Evolutionary conservation across 2,888 invertebrate species (phyloP).

Genomic region (Dermolepida albohirtum): DNA sequence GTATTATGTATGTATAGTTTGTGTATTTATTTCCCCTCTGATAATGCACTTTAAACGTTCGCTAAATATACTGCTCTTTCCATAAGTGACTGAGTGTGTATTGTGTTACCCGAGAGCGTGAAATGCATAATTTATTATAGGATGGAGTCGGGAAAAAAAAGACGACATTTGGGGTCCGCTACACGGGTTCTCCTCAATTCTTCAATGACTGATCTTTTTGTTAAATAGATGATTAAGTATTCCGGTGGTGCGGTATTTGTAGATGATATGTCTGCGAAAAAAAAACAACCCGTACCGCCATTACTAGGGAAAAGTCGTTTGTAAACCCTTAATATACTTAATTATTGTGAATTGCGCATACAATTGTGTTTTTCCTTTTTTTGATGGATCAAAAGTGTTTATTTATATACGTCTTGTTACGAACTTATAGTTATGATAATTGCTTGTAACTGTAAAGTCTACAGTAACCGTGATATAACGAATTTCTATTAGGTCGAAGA

Average conservation of each 20-base stretch:
- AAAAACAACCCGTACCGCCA: conserved; percentile 45
- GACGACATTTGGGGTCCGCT: conserved; percentile 46
- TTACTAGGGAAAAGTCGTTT: conserved; percentile 56
- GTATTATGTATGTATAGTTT: conserved; percentile 1
- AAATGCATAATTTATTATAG: conserved; percentile 61
- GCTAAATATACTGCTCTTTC: conserved; percentile 61
- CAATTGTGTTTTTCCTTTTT: conserved; percentile 46
- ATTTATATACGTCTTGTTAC: conserved; percentile 17
- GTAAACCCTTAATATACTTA: conserved; percentile 62
- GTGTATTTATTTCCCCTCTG: conserved; percentile 49
- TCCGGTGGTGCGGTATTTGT: conserved; percentile 20
- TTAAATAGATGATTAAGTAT: conserved; percentile 58
- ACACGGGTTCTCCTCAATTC: conserved; percentile 57
- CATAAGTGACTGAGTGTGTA: conserved; percentile 50
- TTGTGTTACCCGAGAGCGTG: conserved; percentile 61
- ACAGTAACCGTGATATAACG: too few relatives aligned
- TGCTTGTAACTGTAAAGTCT: neutral
- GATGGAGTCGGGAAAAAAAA: conserved; percentile 55
- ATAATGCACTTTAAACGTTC: conserved; percentile 62
- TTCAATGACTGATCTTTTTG: conserved; percentile 42
- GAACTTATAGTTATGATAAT: conserved; percentile 18
- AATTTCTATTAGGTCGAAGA: too few relatives aligned
- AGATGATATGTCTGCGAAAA: conserved; percentile 52
- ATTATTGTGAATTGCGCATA: conserved; percentile 50
- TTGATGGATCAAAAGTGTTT: conserved; percentile 1